A percentile compares a stretch with the other conserved stretches of the same genome.
phyloP scores from a whole-genome alignment of 2,113 vertebrate species.

The Python bivittatus region DNA sequence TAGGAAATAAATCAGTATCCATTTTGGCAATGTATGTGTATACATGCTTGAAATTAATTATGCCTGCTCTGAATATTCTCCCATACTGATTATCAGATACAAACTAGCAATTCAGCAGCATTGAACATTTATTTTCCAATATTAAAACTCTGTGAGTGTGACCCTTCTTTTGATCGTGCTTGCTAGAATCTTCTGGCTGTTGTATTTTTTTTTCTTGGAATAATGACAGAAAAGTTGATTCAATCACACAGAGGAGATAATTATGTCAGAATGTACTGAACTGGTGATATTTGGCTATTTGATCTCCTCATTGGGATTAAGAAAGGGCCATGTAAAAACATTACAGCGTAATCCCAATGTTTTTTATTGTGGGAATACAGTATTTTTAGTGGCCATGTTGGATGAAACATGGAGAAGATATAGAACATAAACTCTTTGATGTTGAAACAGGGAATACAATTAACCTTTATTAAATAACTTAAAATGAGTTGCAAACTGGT shows the following conservation, averaged over 20 bases:
- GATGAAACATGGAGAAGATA: not conserved
- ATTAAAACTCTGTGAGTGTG: not conserved
- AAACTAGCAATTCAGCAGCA: not conserved
- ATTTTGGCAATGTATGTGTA: not conserved
- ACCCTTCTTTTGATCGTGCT: not conserved
- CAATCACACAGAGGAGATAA: no score
- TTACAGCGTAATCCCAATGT: not conserved
- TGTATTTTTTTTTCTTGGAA: not conserved
- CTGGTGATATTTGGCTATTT: not conserved
- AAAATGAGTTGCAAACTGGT: not conserved
- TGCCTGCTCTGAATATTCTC: not conserved
- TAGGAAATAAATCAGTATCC: not conserved
- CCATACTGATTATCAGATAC: not conserved
- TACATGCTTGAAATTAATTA: not conserved
- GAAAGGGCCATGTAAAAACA: not conserved
- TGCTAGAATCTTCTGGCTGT: not conserved
- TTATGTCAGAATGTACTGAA: not conserved
- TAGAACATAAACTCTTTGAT: not conserved
- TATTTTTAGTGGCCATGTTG: not conserved
- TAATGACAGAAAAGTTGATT: not conserved
- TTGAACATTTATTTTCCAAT: not conserved
- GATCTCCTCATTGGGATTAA: not conserved
- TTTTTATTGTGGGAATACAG: not conserved
- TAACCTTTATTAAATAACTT: not conserved
- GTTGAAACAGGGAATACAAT: not conserved